These are phyloP conservation scores for Ptilonorhynchus violaceus DNA, from an alignment of 2,113 vertebrate species.

Conservation along the genomic window DNA sequence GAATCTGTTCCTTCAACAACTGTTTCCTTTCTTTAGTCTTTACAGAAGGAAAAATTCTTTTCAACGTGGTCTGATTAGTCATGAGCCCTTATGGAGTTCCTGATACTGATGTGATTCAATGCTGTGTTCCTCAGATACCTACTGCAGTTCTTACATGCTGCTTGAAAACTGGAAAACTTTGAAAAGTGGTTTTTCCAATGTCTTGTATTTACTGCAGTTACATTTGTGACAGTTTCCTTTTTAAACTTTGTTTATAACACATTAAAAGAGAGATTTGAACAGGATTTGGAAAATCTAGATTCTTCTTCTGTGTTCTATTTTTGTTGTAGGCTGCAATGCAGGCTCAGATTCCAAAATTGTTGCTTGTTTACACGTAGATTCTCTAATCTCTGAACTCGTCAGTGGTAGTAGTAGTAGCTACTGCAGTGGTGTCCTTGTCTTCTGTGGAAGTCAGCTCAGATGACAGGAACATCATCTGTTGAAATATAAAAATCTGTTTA, in stretches of 20 bases:
- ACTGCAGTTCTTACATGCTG: neutral
- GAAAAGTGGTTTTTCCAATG: neutral
- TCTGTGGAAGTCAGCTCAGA: neutral
- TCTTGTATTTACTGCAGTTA: neutral
- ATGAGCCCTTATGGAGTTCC: neutral
- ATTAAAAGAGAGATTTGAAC: neutral
- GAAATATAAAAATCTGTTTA: neutral
- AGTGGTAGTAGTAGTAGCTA: neutral
- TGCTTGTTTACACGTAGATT: neutral
- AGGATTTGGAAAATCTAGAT: neutral
- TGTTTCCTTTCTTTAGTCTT: neutral
- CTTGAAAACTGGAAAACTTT: neutral
- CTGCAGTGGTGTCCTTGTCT: neutral
- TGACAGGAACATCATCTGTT: neutral
- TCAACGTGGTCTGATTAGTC: neutral
- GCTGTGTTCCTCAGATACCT: neutral
- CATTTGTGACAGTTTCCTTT: neutral
- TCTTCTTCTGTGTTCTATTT: neutral
- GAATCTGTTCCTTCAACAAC: neutral
- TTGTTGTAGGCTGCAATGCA: neutral
- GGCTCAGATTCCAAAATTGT: neutral
- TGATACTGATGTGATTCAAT: fast-evolving
- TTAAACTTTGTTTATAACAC: neutral
- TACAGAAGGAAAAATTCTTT: neutral
- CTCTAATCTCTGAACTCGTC: neutral